phyloP scores from a whole-genome alignment of 2,888 invertebrate species.

The Thysanoteuthis rhombus region DNA sequence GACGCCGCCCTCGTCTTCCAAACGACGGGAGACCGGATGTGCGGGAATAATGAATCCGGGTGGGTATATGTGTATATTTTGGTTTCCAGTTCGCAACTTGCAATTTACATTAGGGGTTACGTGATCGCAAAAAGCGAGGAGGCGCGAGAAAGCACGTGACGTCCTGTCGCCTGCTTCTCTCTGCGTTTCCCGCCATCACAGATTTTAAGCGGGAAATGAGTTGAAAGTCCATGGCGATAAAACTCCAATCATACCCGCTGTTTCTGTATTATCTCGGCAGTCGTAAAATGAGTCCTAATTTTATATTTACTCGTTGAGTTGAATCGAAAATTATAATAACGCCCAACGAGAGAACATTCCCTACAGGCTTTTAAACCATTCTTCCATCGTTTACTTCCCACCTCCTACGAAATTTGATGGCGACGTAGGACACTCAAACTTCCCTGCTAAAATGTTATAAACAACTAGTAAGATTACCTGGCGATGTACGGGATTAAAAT shows the following conservation, averaged over 20 bases:
- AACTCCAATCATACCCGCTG: slow-evolving; percentile 12
- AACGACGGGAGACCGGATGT: neutral
- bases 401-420: neutral
- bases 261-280: neutral
- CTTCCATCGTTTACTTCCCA: neutral
- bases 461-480: neutral
- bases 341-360: neutral
- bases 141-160: neutral
- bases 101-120: neutral
- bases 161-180: neutral
- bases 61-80: neutral
- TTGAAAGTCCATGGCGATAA: neutral
- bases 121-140: neutral
- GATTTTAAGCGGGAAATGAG: neutral
- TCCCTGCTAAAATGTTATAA: neutral
- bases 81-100: neutral
- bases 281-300: neutral
- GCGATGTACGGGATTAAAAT: neutral
- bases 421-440: neutral
- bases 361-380: neutral
- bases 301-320: slow-evolving; percentile 12
- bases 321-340: neutral
- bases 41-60: neutral
- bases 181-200: neutral
- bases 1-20: neutral